Evolutionary conservation across 2,888 invertebrate species (phyloP).

Genomic region (Eulithis testata): DNA sequence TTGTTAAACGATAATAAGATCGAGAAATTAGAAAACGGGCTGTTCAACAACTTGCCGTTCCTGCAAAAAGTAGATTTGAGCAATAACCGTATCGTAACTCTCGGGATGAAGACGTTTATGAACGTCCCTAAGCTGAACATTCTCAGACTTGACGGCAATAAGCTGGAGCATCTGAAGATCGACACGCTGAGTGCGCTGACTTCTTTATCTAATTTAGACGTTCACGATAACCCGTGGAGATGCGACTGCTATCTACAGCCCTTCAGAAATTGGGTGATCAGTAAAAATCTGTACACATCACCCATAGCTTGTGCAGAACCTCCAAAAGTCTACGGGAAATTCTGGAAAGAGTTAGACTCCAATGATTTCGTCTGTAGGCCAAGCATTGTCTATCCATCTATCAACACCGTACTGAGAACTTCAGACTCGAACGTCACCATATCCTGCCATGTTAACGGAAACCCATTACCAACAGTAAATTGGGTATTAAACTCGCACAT

Average conservation of each 20-base stretch:
- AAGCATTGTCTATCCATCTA: conserved; percentile 87
- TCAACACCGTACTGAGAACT: conserved; percentile 85
- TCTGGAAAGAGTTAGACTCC: conserved; percentile 89
- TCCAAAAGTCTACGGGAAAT: conserved; percentile 85
- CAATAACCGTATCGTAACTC: conserved; percentile 88
- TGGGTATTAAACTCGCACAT: conserved; percentile 89
- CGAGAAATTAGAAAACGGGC: conserved; percentile 87
- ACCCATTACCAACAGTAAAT: conserved; percentile 90
- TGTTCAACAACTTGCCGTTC: conserved; percentile 90
- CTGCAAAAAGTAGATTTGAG: conserved; percentile 91
- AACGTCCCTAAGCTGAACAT: conserved; percentile 88
- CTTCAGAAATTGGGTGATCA: conserved; percentile 91
- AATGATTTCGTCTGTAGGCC: conserved; percentile 94
- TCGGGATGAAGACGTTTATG: conserved; percentile 89
- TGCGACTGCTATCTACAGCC: conserved; percentile 93
- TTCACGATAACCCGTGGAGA: conserved; percentile 94
- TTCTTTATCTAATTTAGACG: conserved; percentile 88
- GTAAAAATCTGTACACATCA: conserved; percentile 89
- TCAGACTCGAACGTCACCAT: conserved; percentile 88
- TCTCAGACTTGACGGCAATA: conserved; percentile 90
- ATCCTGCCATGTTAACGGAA: conserved; percentile 90
- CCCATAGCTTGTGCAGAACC: conserved; percentile 91
- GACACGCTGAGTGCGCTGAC: conserved; percentile 87
- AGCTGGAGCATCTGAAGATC: conserved; percentile 87
- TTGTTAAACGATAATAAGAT: conserved; percentile 90